Base-by-base conservation (phyloP, 2,888 invertebrate species). In the Habroteleia sp. region DNA sequence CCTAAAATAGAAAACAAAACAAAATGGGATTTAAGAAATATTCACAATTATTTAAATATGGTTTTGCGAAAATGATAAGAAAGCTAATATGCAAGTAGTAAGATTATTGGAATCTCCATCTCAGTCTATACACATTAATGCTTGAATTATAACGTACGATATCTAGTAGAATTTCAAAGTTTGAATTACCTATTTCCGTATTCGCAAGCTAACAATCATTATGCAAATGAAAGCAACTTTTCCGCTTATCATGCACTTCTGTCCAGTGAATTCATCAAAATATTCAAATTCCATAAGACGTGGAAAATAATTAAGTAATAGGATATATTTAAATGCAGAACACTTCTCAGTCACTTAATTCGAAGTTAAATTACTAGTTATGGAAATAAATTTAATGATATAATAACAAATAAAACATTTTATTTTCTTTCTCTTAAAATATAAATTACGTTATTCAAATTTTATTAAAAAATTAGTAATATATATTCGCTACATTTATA, bases 201-300 rank as follows among this genome's bases (percentile, higher is more conserved):
- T 60, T 60, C 66, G 60, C 52, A 39, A 71, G 54, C 73, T 66
- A 65, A 73, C 73, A 73, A 73, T 73, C 65, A 60, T 73, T 66
- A 73, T 66, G 73, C 73, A 66, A 66, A 73, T 73, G 31, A 6
- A 39, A 44, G 39, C 58, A 73, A 73, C 73, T 73, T 73, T 73
- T 66, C 52, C 58, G 60, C 58, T 60, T 54, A 73, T 73, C 73
- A 54, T 73, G 58, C 65, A 33, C 69, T 62, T 69, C 63, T 58
- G 63, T 41, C 72, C 63, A 60, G 73, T 41, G 33, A 60, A 60
- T 66, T 52, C 60, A 66, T 73, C 60, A 73, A 66, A 73, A 66
- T 66, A 73, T 73, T 66, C 50, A 73, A 73, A 60, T 73, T 60
- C 60, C 27, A 58, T 50, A 54, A 71, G 25, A 62, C 54, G 35